Percentiles rank a stretch among this genome's conserved stretches.
Evolutionary conservation across 2,888 invertebrate species (phyloP).

Genomic region (Hirtodrosophila alboralis): DNA sequence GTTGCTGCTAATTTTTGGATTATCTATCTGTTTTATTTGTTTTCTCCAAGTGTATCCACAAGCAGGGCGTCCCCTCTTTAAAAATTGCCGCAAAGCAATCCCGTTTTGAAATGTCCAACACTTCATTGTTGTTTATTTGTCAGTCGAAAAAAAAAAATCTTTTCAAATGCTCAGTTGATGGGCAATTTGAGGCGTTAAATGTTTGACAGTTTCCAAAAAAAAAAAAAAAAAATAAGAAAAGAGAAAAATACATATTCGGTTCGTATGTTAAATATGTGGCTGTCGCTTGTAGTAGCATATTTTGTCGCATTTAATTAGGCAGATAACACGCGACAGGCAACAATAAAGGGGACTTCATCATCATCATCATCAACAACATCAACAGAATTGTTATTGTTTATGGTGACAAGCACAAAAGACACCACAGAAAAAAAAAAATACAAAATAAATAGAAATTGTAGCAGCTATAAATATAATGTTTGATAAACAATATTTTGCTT

Average conservation of each 20-base stretch:
- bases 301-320: slow-evolving; percentile 66
- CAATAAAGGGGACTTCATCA: slow-evolving; percentile 35
- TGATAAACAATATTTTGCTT: slow-evolving; percentile 1
- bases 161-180: slow-evolving; percentile 18
- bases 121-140: slow-evolving; percentile 43
- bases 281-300: slow-evolving; percentile 31
- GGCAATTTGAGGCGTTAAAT: slow-evolving; percentile 55
- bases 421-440: background rate
- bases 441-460: slow-evolving; percentile 2
- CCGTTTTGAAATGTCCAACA: slow-evolving; percentile 10
- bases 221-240: too few species aligned
- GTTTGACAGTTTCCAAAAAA: slow-evolving; percentile 60
- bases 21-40: too few species aligned
- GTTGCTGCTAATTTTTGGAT: too few species aligned
- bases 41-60: too few species aligned
- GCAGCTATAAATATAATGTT: slow-evolving; percentile 35
- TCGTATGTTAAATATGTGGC: slow-evolving; percentile 2
- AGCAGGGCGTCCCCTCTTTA: background rate
- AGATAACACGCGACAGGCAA: slow-evolving; percentile 55
- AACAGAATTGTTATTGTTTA: slow-evolving; percentile 47
- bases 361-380: slow-evolving; percentile 24
- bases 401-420: slow-evolving; percentile 31
- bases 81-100: background rate
- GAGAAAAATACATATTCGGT: too few species aligned
- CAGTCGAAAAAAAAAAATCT: slow-evolving; percentile 26